A percentile compares a stretch with the other conserved stretches of the same genome.
These are phyloP conservation scores for Corbicula japonica DNA, from an alignment of 2,888 invertebrate genomes.

Conservation along the genomic window DNA sequence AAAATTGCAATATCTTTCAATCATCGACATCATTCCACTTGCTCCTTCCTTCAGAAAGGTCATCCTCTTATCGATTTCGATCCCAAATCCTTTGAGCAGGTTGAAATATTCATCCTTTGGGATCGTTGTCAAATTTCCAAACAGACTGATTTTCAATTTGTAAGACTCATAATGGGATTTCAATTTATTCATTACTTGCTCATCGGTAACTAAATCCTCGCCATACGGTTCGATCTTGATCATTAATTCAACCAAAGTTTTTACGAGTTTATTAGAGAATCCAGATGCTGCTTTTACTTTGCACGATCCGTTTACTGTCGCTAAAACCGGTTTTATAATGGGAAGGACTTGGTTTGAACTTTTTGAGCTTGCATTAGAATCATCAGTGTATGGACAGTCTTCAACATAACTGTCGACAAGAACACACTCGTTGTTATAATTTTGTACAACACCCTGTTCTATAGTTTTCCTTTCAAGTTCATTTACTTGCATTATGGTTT, in stretches of 20 bases:
- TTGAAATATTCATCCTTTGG: slow-evolving; percentile 58
- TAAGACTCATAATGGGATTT: slow-evolving; percentile 49
- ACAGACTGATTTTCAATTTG: slow-evolving; percentile 40
- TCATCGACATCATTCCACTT: slow-evolving; percentile 36
- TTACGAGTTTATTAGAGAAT: slow-evolving; percentile 26
- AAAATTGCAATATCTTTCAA: slow-evolving; percentile 53
- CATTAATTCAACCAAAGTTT: slow-evolving; percentile 43
- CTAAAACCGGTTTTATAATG: too few species aligned
- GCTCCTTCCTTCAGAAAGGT: slow-evolving; percentile 37
- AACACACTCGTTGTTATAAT: too few species aligned
- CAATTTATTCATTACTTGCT: slow-evolving; percentile 39
- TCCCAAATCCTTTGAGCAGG: slow-evolving; percentile 50
- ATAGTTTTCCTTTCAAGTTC: slow-evolving; percentile 46
- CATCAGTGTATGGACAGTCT: too few species aligned
- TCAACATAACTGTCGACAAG: too few species aligned
- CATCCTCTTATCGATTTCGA: slow-evolving; percentile 59
- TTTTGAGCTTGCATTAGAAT: too few species aligned
- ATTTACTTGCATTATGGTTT: slow-evolving; percentile 58
- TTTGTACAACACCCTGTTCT: too few species aligned
- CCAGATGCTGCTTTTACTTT: slow-evolving; percentile 7
- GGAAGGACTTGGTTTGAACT: too few species aligned
- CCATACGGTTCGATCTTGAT: slow-evolving; percentile 56
- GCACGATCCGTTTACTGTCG: too few species aligned
- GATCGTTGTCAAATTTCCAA: slow-evolving; percentile 47
- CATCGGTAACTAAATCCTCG: slow-evolving; percentile 18